Percentiles rank a stretch among this genome's conserved stretches.
Conservation (phyloP, 2,797 vertebrate genomes). For the Corythornis leucogaster region DNA sequence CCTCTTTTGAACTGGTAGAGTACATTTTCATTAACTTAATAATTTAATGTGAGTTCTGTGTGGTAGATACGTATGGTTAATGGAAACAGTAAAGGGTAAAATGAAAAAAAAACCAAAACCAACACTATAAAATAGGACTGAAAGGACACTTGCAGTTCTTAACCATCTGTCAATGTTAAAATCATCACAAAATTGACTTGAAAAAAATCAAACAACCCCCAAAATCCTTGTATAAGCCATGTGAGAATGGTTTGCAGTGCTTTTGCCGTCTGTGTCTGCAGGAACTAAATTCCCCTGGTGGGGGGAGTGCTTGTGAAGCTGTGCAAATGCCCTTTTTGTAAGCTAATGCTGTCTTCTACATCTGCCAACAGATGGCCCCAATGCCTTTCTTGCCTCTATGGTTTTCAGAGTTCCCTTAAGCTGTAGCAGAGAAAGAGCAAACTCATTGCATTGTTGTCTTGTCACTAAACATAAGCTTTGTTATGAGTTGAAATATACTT, state of each 20-base stretch:
- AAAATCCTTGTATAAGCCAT: not conserved
- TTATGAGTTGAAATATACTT: not conserved
- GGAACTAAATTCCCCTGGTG: not conserved
- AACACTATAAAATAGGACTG: not conserved
- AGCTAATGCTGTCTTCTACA: not conserved
- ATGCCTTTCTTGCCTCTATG: not conserved
- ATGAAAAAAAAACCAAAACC: too few species aligned
- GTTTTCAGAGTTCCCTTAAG: not conserved
- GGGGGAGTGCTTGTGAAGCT: not conserved
- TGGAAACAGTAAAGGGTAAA: not conserved
- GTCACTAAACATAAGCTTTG: not conserved
- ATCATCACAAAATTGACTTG: not conserved
- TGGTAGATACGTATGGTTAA: not conserved
- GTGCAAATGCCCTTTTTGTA: not conserved
- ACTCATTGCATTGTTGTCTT: not conserved
- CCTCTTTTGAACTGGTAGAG: not conserved
- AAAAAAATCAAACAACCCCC: not conserved
- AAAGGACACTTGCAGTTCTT: not conserved
- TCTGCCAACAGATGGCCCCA: constrained; percentile 59
- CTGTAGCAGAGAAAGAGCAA: not conserved
- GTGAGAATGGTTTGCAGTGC: not conserved
- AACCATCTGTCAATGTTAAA: not conserved
- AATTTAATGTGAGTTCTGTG: not conserved
- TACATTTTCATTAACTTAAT: not conserved
- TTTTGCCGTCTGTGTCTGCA: not conserved